phyloP scores from a whole-genome alignment of 2,888 invertebrate species.

The Tipula vernalis region DNA sequence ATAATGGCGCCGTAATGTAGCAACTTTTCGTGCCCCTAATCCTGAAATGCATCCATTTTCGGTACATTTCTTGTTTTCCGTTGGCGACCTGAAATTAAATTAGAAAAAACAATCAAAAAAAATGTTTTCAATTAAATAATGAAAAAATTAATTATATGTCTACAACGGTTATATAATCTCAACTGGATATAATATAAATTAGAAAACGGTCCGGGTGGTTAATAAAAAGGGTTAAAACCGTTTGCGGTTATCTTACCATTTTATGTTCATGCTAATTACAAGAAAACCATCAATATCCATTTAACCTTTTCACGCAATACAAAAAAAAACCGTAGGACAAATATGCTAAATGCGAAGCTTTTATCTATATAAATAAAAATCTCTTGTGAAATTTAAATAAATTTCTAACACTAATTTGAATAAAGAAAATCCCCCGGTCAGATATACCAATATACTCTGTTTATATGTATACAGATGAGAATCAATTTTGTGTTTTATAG shows the following conservation, averaged over 20 bases:
- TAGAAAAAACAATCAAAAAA: background rate
- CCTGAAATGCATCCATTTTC: conserved; percentile 14
- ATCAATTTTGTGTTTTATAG: background rate
- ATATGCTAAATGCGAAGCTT: background rate
- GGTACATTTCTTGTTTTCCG: conserved; percentile 4
- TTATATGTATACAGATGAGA: background rate
- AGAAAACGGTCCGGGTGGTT: background rate
- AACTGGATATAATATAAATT: background rate
- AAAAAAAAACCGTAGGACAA: background rate
- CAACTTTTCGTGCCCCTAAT: conserved; percentile 14
- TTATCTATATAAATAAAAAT: background rate
- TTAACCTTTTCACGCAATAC: background rate
- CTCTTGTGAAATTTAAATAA: background rate
- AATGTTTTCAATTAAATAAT: background rate
- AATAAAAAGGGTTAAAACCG: background rate
- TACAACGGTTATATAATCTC: background rate
- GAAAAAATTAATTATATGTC: background rate
- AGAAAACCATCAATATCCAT: background rate
- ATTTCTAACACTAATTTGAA: background rate
- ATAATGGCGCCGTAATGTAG: conserved; percentile 47
- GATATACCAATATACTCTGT: background rate
- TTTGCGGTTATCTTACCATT: background rate
- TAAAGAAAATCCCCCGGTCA: background rate
- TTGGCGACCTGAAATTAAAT: background rate
- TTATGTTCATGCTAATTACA: background rate